These are phyloP conservation scores for Capitulum mitella DNA, from an alignment of 2,888 invertebrate genomes.

Conservation along the genomic window DNA sequence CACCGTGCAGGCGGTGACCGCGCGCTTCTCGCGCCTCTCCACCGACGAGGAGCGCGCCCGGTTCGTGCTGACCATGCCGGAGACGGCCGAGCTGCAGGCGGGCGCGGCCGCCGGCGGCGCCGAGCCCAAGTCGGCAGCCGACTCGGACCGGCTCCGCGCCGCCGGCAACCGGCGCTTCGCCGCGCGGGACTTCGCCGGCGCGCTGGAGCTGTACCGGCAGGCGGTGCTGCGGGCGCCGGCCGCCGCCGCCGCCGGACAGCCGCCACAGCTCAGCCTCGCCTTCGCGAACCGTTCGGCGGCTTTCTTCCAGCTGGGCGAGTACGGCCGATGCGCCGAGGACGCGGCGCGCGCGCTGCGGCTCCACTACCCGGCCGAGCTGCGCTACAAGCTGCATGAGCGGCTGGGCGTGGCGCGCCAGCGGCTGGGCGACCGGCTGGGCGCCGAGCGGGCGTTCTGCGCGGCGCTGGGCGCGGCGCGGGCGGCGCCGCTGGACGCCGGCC, in stretches of 20 bases:
- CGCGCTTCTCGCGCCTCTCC: background rate
- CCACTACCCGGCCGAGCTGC: background rate
- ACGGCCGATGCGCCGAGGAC: background rate
- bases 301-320: background rate
- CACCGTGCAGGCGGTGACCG: background rate
- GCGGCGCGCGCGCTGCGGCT: background rate
- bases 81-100: background rate
- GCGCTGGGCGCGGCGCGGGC: constrained; percentile 5
- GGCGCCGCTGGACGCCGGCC: constrained; percentile 22
- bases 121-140: background rate
- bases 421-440: background rate
- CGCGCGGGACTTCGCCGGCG: background rate
- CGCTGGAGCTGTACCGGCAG: background rate
- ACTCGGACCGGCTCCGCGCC: background rate
- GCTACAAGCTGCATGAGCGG: background rate
- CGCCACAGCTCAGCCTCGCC: background rate
- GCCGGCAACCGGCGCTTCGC: background rate
- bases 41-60: background rate
- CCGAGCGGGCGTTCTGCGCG: background rate
- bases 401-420: background rate
- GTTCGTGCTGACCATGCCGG: background rate
- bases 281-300: background rate
- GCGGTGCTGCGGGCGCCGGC: background rate
- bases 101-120: background rate
- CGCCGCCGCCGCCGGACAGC: too few relatives aligned